phyloP scores from a whole-genome alignment of 1,140 invertebrate genomes.

The Drosophila tsacasi region DNA sequence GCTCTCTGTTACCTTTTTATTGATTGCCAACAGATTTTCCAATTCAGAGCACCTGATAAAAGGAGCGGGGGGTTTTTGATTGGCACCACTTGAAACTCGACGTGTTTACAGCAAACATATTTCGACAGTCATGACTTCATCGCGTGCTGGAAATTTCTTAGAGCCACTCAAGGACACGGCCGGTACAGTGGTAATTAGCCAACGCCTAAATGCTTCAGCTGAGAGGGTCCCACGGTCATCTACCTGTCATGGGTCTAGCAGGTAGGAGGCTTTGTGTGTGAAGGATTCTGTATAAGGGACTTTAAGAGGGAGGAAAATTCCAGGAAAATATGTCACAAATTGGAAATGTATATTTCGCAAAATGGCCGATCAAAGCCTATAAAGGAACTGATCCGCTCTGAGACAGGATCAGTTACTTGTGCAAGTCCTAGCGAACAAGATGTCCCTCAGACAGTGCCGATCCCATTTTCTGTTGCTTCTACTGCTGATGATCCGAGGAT shows the following conservation, averaged over 20 bases:
- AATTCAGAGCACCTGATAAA: constrained; percentile 41
- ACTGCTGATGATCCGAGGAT: constrained; percentile 24
- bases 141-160: constrained; percentile 45
- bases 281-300: constrained; percentile 24
- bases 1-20: constrained; percentile 56
- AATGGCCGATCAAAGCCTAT: constrained; percentile 50
- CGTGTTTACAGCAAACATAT: constrained; percentile 35
- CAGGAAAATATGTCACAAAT: constrained; percentile 54
- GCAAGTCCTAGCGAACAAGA: constrained; percentile 34
- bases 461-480: constrained; percentile 33
- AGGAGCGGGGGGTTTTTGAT: constrained; percentile 18
- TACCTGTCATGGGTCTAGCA: constrained; percentile 41
- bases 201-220: constrained; percentile 17
- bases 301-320: constrained; percentile 29
- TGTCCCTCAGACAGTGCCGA: constrained; percentile 17
- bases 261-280: constrained; percentile 34
- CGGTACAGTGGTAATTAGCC: constrained; percentile 42
- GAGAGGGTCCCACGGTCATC: constrained; percentile 29
- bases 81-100: constrained; percentile 33
- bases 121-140: constrained; percentile 32
- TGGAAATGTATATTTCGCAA: constrained; percentile 28
- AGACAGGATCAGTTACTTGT: constrained; percentile 29
- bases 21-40: constrained; percentile 62
- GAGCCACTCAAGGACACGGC: constrained; percentile 42
- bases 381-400: constrained; percentile 17